phyloP scores from a whole-genome alignment of 2,888 invertebrate species.

The Drosophila anomelani region DNA sequence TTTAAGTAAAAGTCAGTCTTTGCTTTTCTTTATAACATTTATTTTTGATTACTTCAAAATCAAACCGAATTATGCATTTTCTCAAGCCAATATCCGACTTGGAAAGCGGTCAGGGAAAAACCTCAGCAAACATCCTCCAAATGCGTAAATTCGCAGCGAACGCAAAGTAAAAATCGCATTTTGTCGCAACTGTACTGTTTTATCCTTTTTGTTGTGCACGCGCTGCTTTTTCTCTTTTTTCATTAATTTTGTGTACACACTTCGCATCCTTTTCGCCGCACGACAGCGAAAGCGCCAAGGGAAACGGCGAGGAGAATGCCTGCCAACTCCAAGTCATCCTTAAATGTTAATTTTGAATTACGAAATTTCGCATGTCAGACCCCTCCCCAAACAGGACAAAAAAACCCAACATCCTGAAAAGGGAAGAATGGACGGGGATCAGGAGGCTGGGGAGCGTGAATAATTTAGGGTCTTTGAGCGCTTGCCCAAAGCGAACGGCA shows the following conservation, averaged over 20 bases:
- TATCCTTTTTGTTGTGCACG: constrained; percentile 51
- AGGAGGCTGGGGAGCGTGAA: constrained; percentile 56
- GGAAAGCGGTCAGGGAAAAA: not conserved
- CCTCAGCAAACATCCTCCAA: constrained; percentile 64
- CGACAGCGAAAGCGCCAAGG: constrained; percentile 37
- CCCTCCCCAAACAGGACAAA: not conserved
- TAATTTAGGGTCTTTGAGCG: constrained; percentile 70
- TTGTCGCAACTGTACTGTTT: constrained; percentile 71
- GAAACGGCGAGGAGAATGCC: constrained; percentile 35
- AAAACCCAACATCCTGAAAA: constrained; percentile 11
- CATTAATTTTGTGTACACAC: constrained; percentile 68
- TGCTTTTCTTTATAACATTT: not conserved
- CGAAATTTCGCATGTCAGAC: constrained; percentile 74
- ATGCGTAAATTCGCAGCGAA: constrained; percentile 65
- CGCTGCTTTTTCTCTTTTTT: constrained; percentile 52
- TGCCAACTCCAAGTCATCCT: constrained; percentile 78
- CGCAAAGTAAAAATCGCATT: constrained; percentile 57
- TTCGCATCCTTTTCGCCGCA: constrained; percentile 56
- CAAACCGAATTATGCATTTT: not conserved
- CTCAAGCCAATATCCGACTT: not conserved
- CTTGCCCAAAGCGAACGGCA: constrained; percentile 53
- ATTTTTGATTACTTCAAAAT: not conserved
- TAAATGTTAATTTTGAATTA: constrained; percentile 81
- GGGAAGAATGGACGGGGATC: constrained; percentile 2
- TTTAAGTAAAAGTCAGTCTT: too few relatives aligned